These are phyloP conservation scores for Oryzias curvinotus DNA, from an alignment of 2,113 vertebrate species.

Conservation along the genomic window DNA sequence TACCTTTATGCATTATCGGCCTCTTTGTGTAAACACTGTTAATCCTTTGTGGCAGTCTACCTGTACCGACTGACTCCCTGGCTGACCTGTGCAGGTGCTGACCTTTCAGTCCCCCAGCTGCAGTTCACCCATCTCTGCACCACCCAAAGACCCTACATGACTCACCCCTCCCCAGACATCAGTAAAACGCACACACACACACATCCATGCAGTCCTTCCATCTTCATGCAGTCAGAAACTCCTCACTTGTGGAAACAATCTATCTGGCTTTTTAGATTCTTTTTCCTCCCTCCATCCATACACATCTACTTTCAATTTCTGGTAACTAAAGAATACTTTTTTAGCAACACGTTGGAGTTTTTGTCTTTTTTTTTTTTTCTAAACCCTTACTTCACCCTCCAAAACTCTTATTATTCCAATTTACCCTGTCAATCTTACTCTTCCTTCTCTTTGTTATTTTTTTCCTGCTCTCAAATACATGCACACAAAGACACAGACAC, in stretches of 20 bases:
- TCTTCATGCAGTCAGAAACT: constrained; percentile 31
- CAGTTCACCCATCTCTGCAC: constrained; percentile 44
- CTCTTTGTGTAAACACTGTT: constrained; percentile 19
- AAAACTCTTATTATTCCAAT: constrained; percentile 56
- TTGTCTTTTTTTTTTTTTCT: constrained; percentile 39
- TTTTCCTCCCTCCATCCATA: constrained; percentile 25
- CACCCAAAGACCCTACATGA: constrained; percentile 16
- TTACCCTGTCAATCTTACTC: constrained; percentile 66
- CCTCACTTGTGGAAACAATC: constrained; percentile 28
- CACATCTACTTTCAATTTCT: constrained; percentile 41
- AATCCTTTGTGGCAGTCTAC: constrained; percentile 23
- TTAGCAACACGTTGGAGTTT: constrained; percentile 26
- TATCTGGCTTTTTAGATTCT: constrained; percentile 16
- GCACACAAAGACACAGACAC: not conserved
- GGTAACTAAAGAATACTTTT: constrained; percentile 31
- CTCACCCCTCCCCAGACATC: constrained; percentile 5
- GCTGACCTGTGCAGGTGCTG: constrained; percentile 38
- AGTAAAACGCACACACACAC: constrained; percentile 21
- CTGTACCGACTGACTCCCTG: not conserved
- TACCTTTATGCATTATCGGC: not conserved
- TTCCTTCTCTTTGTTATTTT: constrained; percentile 24
- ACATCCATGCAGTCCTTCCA: constrained; percentile 8
- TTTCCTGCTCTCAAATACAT: constrained; percentile 21
- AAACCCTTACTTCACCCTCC: constrained; percentile 52
- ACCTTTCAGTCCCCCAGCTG: constrained; percentile 29